Conservation (phyloP, 1,140 invertebrate genomes). For the Drosophila sp. region DNA sequence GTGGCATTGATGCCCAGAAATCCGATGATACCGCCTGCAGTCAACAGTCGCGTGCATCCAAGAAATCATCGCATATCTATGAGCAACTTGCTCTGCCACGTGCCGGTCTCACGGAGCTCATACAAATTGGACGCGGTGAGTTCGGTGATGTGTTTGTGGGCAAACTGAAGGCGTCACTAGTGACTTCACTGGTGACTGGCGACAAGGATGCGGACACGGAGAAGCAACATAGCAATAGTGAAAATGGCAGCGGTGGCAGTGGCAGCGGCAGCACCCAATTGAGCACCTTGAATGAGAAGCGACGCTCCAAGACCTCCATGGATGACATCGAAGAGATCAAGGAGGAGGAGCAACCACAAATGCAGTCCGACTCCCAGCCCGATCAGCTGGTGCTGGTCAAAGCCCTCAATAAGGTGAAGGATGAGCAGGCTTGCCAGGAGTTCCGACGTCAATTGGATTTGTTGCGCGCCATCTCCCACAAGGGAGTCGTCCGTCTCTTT, state of each 20-base stretch:
- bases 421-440: slow-evolving; percentile 91
- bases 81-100: slow-evolving; percentile 91
- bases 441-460: slow-evolving; percentile 95
- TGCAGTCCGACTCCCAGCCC: slow-evolving; percentile 34
- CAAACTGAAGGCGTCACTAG: slow-evolving; percentile 84
- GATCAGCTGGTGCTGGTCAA: slow-evolving; percentile 77
- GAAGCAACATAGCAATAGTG: slow-evolving; percentile 81
- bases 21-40: slow-evolving; percentile 93
- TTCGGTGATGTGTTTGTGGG: slow-evolving; percentile 94
- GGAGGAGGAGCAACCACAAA: slow-evolving; percentile 67
- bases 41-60: slow-evolving; percentile 90
- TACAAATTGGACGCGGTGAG: slow-evolving; percentile 93
- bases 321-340: slow-evolving; percentile 84
- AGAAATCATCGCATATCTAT: slow-evolving; percentile 88
- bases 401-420: slow-evolving; percentile 86
- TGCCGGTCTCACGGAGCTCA: slow-evolving; percentile 90
- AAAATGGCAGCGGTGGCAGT: slow-evolving; percentile 69
- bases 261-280: slow-evolving; percentile 70
- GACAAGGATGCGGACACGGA: slow-evolving; percentile 76
- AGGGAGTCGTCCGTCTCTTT: slow-evolving; percentile 91
- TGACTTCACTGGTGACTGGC: slow-evolving; percentile 43
- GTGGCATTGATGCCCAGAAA: slow-evolving; percentile 86
- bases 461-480: slow-evolving; percentile 91
- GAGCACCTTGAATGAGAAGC: slow-evolving; percentile 78
- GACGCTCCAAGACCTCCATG: slow-evolving; percentile 80